Evolutionary conservation across 2,113 vertebrate species (phyloP), one percentile per base, ranked within the genome.

Genomic region (Melanostigma gelatinosum): DNA sequence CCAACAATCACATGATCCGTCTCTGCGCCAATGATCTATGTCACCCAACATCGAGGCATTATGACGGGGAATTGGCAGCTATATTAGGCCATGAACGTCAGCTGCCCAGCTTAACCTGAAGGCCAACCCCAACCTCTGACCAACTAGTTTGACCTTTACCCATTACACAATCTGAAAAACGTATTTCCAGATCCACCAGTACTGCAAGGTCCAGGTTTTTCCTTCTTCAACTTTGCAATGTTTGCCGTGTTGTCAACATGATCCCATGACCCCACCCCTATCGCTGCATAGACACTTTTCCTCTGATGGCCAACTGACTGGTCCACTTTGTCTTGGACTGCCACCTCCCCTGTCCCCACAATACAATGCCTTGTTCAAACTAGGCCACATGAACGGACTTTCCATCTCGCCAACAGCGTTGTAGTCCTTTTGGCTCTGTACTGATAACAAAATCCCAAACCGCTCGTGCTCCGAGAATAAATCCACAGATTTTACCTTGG

Each of bases 281-380:
- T 24, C 58, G 44, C 29, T 80, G 20, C 34, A 42, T 22, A 75
- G 62, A 70, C 69, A 77, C 38, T 16, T 69, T 80, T 7, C 27
- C 67, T 75, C 32, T 68, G 54, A 70, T 77, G 72, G 27, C 66
- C 78, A 83, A 77, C 73, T 88, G 82, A 89, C 86, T 85, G 76
- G 72, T 79, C 61, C 76, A 85, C 77, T 87, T 90, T 88, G 88
- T 90, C 80, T 80, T 84, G 67, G 85, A 77, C 79, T 10, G 72
- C 75, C 81, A 64, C 81, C 86, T 77, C 64, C 85, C 75, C 70
- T 76, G 66, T 22, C 8, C 0, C 68, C 70, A 93, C 91, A 93
- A 87, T 89, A 87, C 84, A 85, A 78, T 55, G 83, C 87, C 76
- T 92, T 92, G 91, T 93, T 92, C 78, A 87, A 88, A 90, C 74